Conservation (phyloP, 2,888 invertebrate genomes). For the Agrotis ipsilon region DNA sequence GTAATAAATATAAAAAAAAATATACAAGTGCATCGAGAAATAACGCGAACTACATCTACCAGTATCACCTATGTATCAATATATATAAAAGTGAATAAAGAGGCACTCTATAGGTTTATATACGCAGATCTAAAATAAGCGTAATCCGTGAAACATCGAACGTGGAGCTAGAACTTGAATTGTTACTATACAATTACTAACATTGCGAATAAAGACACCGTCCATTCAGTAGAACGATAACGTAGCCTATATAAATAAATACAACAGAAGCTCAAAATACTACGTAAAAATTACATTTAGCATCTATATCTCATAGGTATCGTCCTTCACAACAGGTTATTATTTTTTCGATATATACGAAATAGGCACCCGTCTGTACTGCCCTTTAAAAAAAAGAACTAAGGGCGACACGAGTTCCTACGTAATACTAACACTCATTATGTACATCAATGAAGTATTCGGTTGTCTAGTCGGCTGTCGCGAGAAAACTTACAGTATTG, state of each 20-base stretch:
- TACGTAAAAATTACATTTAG: slow-evolving; percentile 83
- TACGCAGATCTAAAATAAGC: slow-evolving; percentile 90
- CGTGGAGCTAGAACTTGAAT: slow-evolving; percentile 76
- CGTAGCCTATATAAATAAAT: slow-evolving; percentile 71
- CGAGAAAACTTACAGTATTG: slow-evolving; percentile 75
- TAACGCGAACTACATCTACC: slow-evolving; percentile 70
- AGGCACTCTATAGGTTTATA: slow-evolving; percentile 91
- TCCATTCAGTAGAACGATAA: slow-evolving; percentile 67
- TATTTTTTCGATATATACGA: slow-evolving; percentile 75
- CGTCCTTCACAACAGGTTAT: slow-evolving; percentile 89
- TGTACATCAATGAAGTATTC: slow-evolving; percentile 83
- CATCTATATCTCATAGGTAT: slow-evolving; percentile 87
- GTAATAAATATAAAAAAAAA: slow-evolving; percentile 63
- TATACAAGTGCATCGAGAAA: slow-evolving; percentile 80
- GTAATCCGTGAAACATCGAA: slow-evolving; percentile 88
- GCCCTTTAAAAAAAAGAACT: slow-evolving; percentile 73
- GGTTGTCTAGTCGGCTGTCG: slow-evolving; percentile 75
- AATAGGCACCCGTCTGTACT: slow-evolving; percentile 76
- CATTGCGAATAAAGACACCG: slow-evolving; percentile 69
- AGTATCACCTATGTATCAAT: slow-evolving; percentile 88
- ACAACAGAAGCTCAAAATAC: slow-evolving; percentile 75
- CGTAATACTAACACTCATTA: slow-evolving; percentile 84
- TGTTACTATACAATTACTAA: slow-evolving; percentile 72
- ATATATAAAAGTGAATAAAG: slow-evolving; percentile 91
- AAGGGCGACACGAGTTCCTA: slow-evolving; percentile 77